Base-by-base conservation (phyloP, 2,113 vertebrate species). In the Tretioscincus oriximinensis region DNA sequence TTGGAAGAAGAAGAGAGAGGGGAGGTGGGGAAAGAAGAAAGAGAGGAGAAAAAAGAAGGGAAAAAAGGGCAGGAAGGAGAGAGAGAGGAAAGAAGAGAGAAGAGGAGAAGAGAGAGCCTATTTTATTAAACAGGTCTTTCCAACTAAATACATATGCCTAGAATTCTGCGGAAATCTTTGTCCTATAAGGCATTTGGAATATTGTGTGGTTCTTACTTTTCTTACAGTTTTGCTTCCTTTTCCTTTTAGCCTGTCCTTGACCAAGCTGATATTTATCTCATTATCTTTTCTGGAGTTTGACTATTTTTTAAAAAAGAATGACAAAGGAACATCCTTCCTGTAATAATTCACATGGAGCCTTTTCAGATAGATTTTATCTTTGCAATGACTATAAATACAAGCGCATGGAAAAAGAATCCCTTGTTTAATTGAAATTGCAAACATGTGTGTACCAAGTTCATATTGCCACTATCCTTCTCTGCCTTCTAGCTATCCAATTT, bases 321-420 rank as follows among this genome's bases (percentile, higher is more conserved):
- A 91, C 88, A 92, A 89, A 87, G 26, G 84, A 66, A 89, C 63
- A 85, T 91, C 87, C 89, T 92, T 92, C 91, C 89, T 90, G 88
- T 84, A 78, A 71, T 86, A 70, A 65, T 90, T 90, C 76, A 63
- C 72, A 89, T 82, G 85, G 88, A 92, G 82, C 76, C 70, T 92
- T 81, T 83, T 88, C 61, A 85, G 88, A 92, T 61, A 85, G 88
- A 92, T 92, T 22, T 89, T 90, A 92, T 93, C 90, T 90, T 67
- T 92, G 87, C 31, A 60, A 78, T 49, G 63, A 35, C 88, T 93
- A 91, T 90, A 92, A 90, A 91, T 92, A 91, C 2, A 12, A 66
- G 83, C 73, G 26, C 77, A 87, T 85, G 90, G 90, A 82, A 45
- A 82, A 76, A 73, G 54, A 87, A 86, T 85, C 88, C 64, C 84